Base-by-base conservation (phyloP, 2,797 vertebrate genomes). In the Hippocampus kuda region DNA sequence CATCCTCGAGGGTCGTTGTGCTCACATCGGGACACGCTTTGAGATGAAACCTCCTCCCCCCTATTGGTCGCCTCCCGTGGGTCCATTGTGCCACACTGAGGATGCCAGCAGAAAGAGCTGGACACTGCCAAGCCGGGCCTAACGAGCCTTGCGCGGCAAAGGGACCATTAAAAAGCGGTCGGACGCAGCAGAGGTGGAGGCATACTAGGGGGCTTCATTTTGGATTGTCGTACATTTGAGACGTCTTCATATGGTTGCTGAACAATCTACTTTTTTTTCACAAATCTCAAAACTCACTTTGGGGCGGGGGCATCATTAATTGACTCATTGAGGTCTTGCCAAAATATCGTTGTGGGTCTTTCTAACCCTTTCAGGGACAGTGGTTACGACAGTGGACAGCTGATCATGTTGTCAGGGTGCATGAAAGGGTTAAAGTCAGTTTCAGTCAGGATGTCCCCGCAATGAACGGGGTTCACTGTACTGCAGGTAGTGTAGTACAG, bases 1-100 rank as follows among this genome's bases (percentile, higher is more conserved):
- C 77, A 77, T 81, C 80, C 81, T 86, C 75, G 63, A 72, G 81
- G 82, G 83, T 91, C 88, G 90, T 91, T 90, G 89, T 88, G 84
- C 77, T 78, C 84, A 78, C 86, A 83, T 76, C 84, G 86, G 85
- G 81, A 84, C 78, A 46, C 66, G 75, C 83, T 82, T 86, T 85
- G 79, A 76, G 83, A 83, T 70, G 48, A 18, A 51, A 51, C 18
- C 80, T 83, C 83, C 84, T 80, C 83, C 80, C 74, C 53, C 53
- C 53, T 3, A 87, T 88, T 90, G 87, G 86, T 84, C 80, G 85
- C 80, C 84, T 85, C 86, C 84, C 86, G 78, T 81, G 80, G 85
- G 84, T 81, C 81, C 80, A 90, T 88, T 91, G 87, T 89, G 86
- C 77, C 75, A 79, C 79, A 4, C 20, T n/a, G 38, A 84, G 77